Base-by-base conservation (phyloP, 2,113 vertebrate species). In the Pionites leucogaster region DNA sequence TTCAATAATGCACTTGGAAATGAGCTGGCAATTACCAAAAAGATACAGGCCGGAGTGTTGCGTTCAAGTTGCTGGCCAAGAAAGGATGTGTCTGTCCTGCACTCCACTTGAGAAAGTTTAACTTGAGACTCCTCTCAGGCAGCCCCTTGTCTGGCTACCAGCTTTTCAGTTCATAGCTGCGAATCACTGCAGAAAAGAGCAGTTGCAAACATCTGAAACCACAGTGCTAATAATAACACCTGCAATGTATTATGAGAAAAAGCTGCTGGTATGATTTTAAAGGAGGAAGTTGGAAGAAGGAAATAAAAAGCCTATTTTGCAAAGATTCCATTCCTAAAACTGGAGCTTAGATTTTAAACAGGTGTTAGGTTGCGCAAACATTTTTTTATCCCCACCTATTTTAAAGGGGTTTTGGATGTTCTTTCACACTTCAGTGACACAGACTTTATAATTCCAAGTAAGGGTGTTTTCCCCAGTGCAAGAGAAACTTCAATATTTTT, bases 41-140 rank as follows among this genome's bases (percentile, higher is more conserved):
- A 81, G 63, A 67, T 47, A 29, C 0, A 0, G 29, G 22, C 52
- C 6, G 1, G 13, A 37, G 28, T 19, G 29, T 65, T 47, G n/a
- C 17, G 8, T 62, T 63, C 39, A 42, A 8, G 57, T 72, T 84
- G 64, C 64, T 79, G 69, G 11, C 53, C n/a, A 59, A 72, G 80
- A 82, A 60, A 88, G 20, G 23, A 59, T 68, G 55, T 41, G 39
- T 41, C 50, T 67, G 3, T 81, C 86, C 69, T 76, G 41, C 62
- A 25, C 41, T 68, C 17, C 6, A 6, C 50, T 68, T 7, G 11
- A 69, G 63, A 82, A 71, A 22, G 75, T 35, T 31, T 62, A 76
- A 60, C 41, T 47, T 53, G 42, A 81, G 27, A 18, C 17, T 90
- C 39, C 22, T 88, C 62, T 92, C 49, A 55, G 44, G 24, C 6